Evolutionary conservation across 2,797 vertebrate genomes (phyloP).

Genomic region (Pangasius larnaudii): DNA sequence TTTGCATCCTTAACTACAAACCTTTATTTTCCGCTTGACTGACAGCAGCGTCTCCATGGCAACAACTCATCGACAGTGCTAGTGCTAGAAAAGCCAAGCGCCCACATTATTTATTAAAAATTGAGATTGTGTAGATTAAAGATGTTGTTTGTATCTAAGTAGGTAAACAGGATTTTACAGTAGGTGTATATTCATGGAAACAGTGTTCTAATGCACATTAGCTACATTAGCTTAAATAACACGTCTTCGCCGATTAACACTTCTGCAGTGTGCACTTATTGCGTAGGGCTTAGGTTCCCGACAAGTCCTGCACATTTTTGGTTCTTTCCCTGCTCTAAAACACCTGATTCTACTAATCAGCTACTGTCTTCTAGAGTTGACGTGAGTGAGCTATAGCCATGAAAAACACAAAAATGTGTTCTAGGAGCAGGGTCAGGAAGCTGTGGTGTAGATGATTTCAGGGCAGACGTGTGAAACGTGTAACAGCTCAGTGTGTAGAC

Average conservation of each 20-base stretch:
- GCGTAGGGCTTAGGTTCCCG: background rate
- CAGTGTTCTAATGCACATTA: background rate
- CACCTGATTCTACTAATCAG: background rate
- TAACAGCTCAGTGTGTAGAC: background rate
- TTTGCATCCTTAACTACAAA: background rate
- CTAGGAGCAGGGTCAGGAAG: background rate
- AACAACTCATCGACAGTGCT: too few species aligned
- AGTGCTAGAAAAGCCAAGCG: background rate
- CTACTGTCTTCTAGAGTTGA: background rate
- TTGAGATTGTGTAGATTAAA: background rate
- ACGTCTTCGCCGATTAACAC: background rate
- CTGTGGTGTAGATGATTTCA: background rate
- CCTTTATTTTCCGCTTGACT: too few species aligned
- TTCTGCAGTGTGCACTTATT: background rate
- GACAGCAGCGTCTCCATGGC: background rate
- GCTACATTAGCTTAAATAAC: background rate
- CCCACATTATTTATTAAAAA: background rate
- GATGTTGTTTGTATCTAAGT: background rate
- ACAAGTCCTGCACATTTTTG: background rate
- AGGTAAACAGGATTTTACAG: background rate
- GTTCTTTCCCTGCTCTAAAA: background rate
- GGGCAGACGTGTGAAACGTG: background rate
- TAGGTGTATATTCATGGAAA: background rate
- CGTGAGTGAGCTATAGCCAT: background rate
- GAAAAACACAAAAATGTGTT: background rate